Conservation (phyloP, 1,140 invertebrate genomes). For the Eriocheir sinensis region DNA sequence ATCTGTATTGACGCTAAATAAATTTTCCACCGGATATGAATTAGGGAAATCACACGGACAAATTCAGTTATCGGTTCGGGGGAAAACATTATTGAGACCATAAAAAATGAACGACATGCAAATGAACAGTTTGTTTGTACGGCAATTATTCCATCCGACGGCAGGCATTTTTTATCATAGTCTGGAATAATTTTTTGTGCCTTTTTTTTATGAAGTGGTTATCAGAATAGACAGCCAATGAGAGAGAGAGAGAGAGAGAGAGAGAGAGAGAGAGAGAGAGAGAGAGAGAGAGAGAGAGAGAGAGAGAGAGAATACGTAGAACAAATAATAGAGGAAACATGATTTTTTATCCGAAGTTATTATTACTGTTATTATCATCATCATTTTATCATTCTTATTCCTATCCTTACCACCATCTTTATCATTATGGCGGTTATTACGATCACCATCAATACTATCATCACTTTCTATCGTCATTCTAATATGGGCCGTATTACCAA, state of each 20-base stretch:
- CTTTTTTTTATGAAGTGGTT: no score
- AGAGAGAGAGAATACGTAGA: no score
- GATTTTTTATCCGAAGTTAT: not conserved
- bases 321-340: no score
- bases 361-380: not conserved
- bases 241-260: not conserved
- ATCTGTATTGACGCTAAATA: not conserved
- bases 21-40: not conserved
- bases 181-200: no score
- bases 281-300: no score
- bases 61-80: not conserved
- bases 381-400: not conserved
- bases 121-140: conserved; percentile 23
- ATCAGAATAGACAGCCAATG: not conserved
- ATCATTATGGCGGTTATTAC: no score
- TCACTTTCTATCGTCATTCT: no score
- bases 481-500: no score
- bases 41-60: not conserved
- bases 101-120: not conserved
- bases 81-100: not conserved
- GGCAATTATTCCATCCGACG: not conserved
- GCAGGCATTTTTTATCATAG: not conserved
- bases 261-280: no score
- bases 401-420: no score
- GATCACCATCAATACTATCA: no score